Evolutionary conservation across 2,113 vertebrate species (phyloP), one percentile per base, ranked within the genome.

Genomic region (Orientallactaga bullata): DNA sequence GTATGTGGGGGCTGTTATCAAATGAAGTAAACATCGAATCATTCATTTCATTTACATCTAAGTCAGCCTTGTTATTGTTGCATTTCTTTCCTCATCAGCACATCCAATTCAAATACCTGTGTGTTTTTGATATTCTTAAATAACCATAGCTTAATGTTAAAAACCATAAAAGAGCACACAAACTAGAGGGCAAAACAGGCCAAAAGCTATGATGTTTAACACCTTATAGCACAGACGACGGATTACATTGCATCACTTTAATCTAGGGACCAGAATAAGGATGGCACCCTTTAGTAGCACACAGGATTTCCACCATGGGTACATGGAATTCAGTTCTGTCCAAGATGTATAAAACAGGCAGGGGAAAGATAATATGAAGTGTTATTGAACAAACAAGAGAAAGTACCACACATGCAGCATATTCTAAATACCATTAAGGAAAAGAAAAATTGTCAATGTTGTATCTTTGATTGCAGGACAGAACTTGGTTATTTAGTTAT

Each of bases 371-470:
- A 58, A 86, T 66, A 80, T 74, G 24, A 83, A 37, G 4, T 73
- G 91, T 95, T 68, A 55, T 63, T 66, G 24, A 74, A 69, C 10
- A 83, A 87, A 65, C 42, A 37, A 89, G 39, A 91, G 18, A 85
- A 86, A 88, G 63, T 74, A 89, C 42, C 10, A 9, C 11, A 10
- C 3, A 82, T n/a, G 55, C 28, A 63, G 4, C 26, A 69, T 68
- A 2, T 89, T 93, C 61, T 84, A 88, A 93, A 81, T 77, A 78
- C 13, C 78, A 16, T 12, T 37, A 55, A 61, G 47, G 85, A 13
- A 71, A 71, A 80, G 18, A 21, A 12, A 63, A 77, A 77, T 73
- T 76, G 55, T 58, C 74, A 89, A 68, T 90, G n/a, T 3, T 58
- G 26, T 87, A 12, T 42, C 55, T 87, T 63, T 77, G n/a, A 93